phyloP scores from a whole-genome alignment of 2,888 invertebrate genomes.

The Lasioglossum vierecki region DNA sequence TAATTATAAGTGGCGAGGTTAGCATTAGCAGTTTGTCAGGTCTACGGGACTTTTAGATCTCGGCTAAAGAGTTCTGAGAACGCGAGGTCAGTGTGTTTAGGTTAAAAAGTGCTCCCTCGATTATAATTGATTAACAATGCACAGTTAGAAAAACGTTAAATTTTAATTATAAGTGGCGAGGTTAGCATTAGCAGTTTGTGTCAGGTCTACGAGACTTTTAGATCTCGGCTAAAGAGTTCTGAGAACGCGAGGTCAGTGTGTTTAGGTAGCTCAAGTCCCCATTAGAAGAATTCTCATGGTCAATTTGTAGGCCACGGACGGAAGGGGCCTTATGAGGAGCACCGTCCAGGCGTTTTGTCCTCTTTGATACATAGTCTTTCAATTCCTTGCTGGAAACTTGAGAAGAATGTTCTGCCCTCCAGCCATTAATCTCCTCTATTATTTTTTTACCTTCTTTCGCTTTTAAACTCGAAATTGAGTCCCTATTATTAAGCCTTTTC shows the following conservation, averaged over 20 bases:
- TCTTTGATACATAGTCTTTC: slow-evolving; percentile 18
- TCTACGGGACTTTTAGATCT: background rate
- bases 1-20: background rate
- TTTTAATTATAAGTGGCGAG: background rate
- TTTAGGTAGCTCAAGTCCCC: slow-evolving; percentile 31
- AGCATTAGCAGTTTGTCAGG: background rate
- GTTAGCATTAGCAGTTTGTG: background rate
- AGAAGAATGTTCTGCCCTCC: background rate
- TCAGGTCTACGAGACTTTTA: background rate
- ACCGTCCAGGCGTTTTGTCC: background rate
- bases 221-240: background rate
- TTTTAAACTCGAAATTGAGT: background rate
- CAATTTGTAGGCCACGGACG: slow-evolving; percentile 17
- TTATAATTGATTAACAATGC: too few species aligned
- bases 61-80: slow-evolving; percentile 10
- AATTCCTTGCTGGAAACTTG: slow-evolving; percentile 4
- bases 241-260: slow-evolving; percentile 21
- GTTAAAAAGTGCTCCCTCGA: background rate
- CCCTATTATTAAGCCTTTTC: too few species aligned
- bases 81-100: slow-evolving; percentile 26
- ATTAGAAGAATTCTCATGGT: slow-evolving; percentile 32
- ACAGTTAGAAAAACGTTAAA: background rate
- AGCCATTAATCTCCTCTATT: background rate
- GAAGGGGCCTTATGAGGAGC: background rate
- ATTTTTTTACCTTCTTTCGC: background rate